Conservation (phyloP, 2,888 invertebrate genomes). For the Aphidius colemani region DNA sequence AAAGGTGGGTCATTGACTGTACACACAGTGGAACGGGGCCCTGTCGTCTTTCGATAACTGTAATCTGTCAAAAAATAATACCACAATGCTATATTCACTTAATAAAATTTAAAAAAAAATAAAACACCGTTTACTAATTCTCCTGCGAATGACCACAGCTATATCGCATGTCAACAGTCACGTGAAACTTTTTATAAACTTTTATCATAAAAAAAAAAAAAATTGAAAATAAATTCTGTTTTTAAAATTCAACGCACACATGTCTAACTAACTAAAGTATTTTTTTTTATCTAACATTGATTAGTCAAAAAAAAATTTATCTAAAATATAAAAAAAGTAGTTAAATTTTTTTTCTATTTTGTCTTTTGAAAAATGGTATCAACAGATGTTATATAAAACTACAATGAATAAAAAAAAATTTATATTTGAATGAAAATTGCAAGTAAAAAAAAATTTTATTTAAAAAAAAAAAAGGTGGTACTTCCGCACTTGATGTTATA, state of each 20-base stretch:
- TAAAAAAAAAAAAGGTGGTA: slow-evolving; percentile 12
- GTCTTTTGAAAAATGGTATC: neutral
- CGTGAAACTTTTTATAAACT: neutral
- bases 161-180: slow-evolving; percentile 8
- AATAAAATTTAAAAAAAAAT: too few relatives aligned
- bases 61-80: slow-evolving; percentile 50
- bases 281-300: too few relatives aligned
- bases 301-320: neutral
- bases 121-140: too few relatives aligned
- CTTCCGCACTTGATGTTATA: slow-evolving; percentile 9
- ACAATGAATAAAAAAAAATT: slow-evolving; percentile 6
- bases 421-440: slow-evolving; percentile 14
- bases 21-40: slow-evolving; percentile 28
- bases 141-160: too few relatives aligned
- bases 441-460: neutral
- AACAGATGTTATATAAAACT: slow-evolving; percentile 3
- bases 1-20: slow-evolving; percentile 55
- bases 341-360: too few relatives aligned
- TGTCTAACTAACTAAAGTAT: too few relatives aligned
- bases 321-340: neutral
- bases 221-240: neutral
- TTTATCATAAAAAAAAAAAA: neutral
- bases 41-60: slow-evolving; percentile 51
- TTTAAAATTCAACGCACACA: neutral
- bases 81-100: slow-evolving; percentile 10